phyloP scores from a whole-genome alignment of 1,140 invertebrate genomes.

The Papilio glaucus region DNA sequence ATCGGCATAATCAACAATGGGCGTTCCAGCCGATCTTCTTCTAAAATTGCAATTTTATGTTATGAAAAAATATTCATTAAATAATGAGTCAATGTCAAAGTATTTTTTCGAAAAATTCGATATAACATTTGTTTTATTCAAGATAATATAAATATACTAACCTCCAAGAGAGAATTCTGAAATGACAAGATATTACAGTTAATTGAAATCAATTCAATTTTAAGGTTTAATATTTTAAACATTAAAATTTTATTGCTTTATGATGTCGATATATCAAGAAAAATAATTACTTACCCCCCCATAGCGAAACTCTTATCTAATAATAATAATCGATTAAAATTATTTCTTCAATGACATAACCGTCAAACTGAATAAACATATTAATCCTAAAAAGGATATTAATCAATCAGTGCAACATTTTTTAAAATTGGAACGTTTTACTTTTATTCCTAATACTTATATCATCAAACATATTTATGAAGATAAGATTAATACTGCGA shows the following conservation, averaged over 20 bases:
- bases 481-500: not conserved
- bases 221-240: not conserved
- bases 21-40: slow-evolving; percentile 46
- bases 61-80: no score
- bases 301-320: slow-evolving; percentile 38
- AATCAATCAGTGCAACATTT: no score
- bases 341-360: slow-evolving; percentile 25
- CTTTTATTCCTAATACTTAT: no score
- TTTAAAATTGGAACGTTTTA: slow-evolving; percentile 1
- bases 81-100: no score
- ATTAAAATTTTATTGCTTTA: slow-evolving; percentile 1
- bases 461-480: not conserved
- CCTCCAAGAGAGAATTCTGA: slow-evolving; percentile 27
- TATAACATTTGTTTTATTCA: no score
- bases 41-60: not conserved
- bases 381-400: not conserved
- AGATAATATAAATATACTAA: not conserved
- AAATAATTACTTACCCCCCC: slow-evolving; percentile 44
- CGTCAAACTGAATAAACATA: slow-evolving; percentile 7
- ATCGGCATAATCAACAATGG: slow-evolving; percentile 42
- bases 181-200: not conserved
- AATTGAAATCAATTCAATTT: slow-evolving; percentile 8
- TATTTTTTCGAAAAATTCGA: no score
- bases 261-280: not conserved
- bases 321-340: slow-evolving; percentile 24